Base-by-base conservation (phyloP, 1,140 invertebrate genomes). In the Plectrocnemia conspersa region DNA sequence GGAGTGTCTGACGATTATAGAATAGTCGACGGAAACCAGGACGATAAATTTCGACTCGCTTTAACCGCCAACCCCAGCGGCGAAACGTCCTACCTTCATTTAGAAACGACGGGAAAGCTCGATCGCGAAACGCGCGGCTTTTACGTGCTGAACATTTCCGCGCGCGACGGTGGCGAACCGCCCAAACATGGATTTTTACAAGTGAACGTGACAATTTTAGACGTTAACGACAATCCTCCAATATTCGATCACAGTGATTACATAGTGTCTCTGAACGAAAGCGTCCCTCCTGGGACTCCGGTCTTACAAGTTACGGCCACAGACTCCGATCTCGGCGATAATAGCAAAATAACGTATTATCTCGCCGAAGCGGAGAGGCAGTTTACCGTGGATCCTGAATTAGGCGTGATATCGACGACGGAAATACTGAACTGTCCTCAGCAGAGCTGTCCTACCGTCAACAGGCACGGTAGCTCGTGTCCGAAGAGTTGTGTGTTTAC, bases 161-260 rank as follows among this genome's bases (percentile, higher is more conserved):
- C 91, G 0, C 76, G 84, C 41, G 93, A 97, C 72, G 86, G 89
- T 2, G 91, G 91, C 2, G 77, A 71, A 46, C 90, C 91, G 2
- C 81, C 89, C 0, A 80, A 83, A 59, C 80, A 84, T 54, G 93
- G 92, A 16, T 95, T 84, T 68, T 72, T 94, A 13, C 80, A 88
- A 69, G 89, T 96, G n/a, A 92, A 93, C 68, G 88, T 94, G 7
- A 87, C 86, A 11, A 87, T 95, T 49, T 70, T 95, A 44, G 94
- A 97, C 70, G 90, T 93, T 0, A 97, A 97, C 66, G 93, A 97
- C 67, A 95, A 96, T 72, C 88, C 91, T 13, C 94, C 94, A 19
- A 86, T 93, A 42, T 95, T 96, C 62, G 89, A 91, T 65, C 89
- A 93, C 65, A 89, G 85, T 72, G 92, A 95, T 65, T 97, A 96